These are phyloP conservation scores for Andrena cerasifolii DNA, from an alignment of 1,140 invertebrate species.

Conservation along the genomic window DNA sequence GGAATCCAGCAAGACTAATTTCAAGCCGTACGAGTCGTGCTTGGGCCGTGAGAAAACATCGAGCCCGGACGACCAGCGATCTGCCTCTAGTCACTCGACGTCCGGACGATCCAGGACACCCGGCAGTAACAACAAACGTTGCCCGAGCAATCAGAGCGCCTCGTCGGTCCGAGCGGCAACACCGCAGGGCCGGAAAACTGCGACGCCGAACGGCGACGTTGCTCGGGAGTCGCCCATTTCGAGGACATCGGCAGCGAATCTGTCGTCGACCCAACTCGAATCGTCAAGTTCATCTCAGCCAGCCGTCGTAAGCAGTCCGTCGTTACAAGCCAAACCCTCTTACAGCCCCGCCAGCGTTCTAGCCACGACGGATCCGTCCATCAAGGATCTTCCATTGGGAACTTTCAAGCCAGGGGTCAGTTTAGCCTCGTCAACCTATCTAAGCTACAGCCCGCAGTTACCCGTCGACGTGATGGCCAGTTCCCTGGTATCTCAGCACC, in stretches of 20 bases:
- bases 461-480: constrained; percentile 89
- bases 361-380: constrained; percentile 83
- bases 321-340: constrained; percentile 82
- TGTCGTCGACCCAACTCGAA: constrained; percentile 35
- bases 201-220: constrained; percentile 76
- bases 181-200: constrained; percentile 83
- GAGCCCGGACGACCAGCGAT: constrained; percentile 73
- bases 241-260: constrained; percentile 67
- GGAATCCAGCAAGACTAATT: constrained; percentile 84
- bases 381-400: constrained; percentile 86
- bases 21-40: constrained; percentile 88
- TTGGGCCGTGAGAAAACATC: constrained; percentile 77
- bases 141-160: constrained; percentile 86
- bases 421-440: constrained; percentile 83
- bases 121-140: constrained; percentile 80
- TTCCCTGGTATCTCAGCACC: constrained; percentile 88
- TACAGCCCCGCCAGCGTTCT: constrained; percentile 71
- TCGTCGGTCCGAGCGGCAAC: constrained; percentile 84
- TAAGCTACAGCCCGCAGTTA: constrained; percentile 82
- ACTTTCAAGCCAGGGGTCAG: constrained; percentile 85
- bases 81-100: constrained; percentile 73
- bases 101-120: constrained; percentile 75
- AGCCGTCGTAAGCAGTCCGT: constrained; percentile 75
- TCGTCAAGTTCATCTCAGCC: constrained; percentile 33
- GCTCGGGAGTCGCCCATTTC: constrained; percentile 81